phyloP scores from a whole-genome alignment of 2,888 invertebrate species.

The Lydus trimaculatus region DNA sequence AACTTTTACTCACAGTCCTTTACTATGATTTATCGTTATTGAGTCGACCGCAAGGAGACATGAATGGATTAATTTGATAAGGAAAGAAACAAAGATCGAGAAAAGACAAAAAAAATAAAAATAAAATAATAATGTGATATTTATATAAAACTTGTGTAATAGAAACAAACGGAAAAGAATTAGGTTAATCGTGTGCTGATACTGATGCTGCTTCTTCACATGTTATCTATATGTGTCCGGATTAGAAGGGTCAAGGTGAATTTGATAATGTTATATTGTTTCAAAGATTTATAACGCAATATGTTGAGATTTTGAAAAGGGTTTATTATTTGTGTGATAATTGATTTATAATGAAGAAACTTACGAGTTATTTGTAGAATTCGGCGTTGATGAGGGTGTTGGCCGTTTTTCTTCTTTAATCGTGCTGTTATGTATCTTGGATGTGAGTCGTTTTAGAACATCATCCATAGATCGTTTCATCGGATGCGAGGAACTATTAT shows the following conservation, averaged over 20 bases:
- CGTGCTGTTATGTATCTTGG: constrained; percentile 83
- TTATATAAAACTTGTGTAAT: constrained; percentile 15
- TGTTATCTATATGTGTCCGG: constrained; percentile 36
- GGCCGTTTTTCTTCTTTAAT: constrained; percentile 76
- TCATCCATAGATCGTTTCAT: constrained; percentile 90
- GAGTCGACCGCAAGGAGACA: constrained; percentile 13
- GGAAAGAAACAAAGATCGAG: constrained; percentile 12
- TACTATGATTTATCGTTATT: constrained; percentile 25
- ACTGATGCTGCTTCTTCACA: constrained; percentile 3
- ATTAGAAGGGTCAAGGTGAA: constrained; percentile 45
- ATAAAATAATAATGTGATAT: not conserved
- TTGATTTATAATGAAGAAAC: constrained; percentile 35
- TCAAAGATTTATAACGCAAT: constrained; percentile 19
- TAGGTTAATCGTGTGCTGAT: constrained; percentile 45
- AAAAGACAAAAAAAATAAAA: not conserved
- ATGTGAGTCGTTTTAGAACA: constrained; percentile 83
- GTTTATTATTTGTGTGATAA: not conserved
- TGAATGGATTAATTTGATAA: constrained; percentile 30
- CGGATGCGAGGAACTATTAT: constrained; percentile 67
- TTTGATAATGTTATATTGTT: constrained; percentile 18
- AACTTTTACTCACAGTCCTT: not conserved
- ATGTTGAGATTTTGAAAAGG: not conserved
- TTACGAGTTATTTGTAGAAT: constrained; percentile 59
- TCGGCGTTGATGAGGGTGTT: constrained; percentile 73
- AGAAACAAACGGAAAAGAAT: constrained; percentile 40